phyloP scores from a whole-genome alignment of 1,140 invertebrate genomes.

The Pseudachorutes palmiensis region DNA sequence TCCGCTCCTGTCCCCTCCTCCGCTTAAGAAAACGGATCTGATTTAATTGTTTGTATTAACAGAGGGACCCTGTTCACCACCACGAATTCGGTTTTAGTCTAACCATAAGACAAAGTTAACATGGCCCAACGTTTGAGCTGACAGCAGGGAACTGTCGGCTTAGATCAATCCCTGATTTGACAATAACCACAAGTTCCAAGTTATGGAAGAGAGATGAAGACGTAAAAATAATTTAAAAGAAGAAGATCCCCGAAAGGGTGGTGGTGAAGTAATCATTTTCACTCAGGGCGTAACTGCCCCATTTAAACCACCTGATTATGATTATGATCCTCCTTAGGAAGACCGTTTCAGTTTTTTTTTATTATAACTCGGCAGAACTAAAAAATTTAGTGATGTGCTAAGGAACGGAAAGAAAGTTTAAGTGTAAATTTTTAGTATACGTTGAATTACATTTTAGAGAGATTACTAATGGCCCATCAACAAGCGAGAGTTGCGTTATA shows the following conservation, averaged over 20 bases:
- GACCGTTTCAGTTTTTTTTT: background rate
- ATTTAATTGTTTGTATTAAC: background rate
- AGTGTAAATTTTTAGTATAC: too few species aligned
- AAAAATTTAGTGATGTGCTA: too few species aligned
- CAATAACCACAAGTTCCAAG: too few species aligned
- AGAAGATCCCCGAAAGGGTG: background rate
- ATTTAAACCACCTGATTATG: slow-evolving; percentile 7
- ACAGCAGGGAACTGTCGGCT: too few species aligned
- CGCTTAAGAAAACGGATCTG: background rate
- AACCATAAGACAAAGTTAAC: too few species aligned
- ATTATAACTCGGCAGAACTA: background rate
- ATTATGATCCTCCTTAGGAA: background rate
- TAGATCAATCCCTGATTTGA: too few species aligned
- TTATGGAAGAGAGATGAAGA: too few species aligned
- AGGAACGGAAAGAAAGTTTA: too few species aligned
- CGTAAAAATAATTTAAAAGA: too few species aligned
- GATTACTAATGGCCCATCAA: slow-evolving; percentile 33
- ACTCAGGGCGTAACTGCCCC: background rate
- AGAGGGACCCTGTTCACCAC: too few species aligned
- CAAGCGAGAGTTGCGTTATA: slow-evolving; percentile 26
- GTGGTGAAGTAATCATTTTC: background rate
- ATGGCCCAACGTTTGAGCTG: too few species aligned
- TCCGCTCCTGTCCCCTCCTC: background rate
- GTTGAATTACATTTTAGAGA: slow-evolving; percentile 14
- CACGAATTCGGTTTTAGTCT: too few species aligned